These are phyloP conservation scores for Elephantulus edwardii DNA, from an alignment of 2,113 vertebrate genomes.

Conservation along the genomic window DNA sequence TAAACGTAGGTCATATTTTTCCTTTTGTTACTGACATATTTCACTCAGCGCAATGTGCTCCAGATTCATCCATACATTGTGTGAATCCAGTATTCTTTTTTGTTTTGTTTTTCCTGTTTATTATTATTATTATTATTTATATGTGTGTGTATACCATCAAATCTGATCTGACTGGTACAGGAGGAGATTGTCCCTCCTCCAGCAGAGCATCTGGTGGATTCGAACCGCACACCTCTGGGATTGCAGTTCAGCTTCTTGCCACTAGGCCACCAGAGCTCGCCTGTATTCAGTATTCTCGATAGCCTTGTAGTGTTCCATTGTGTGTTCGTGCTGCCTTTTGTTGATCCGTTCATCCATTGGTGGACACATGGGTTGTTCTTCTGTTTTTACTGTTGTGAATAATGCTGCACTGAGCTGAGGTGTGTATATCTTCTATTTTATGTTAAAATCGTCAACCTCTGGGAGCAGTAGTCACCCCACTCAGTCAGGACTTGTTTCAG, in stretches of 20 bases:
- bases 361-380: not conserved
- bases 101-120: too few relatives aligned
- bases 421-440: not conserved
- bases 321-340: not conserved
- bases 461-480: too few relatives aligned
- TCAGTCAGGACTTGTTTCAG: too few relatives aligned
- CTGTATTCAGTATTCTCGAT: too few relatives aligned
- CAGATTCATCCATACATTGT: not conserved
- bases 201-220: too few relatives aligned
- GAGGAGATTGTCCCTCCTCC: too few relatives aligned
- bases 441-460: conserved; percentile 14
- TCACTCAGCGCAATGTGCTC: not conserved
- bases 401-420: not conserved
- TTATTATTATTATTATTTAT: too few relatives aligned
- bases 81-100: not conserved
- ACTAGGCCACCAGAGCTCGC: too few relatives aligned
- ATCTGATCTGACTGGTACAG: too few relatives aligned
- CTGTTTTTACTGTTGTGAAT: not conserved
- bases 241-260: too few relatives aligned
- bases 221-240: too few relatives aligned
- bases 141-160: too few relatives aligned
- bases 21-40: not conserved
- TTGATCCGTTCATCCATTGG: not conserved
- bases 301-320: not conserved
- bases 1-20: not conserved